Evolutionary conservation across 2,797 vertebrate species (phyloP).

Genomic region (Meda fulgida): DNA sequence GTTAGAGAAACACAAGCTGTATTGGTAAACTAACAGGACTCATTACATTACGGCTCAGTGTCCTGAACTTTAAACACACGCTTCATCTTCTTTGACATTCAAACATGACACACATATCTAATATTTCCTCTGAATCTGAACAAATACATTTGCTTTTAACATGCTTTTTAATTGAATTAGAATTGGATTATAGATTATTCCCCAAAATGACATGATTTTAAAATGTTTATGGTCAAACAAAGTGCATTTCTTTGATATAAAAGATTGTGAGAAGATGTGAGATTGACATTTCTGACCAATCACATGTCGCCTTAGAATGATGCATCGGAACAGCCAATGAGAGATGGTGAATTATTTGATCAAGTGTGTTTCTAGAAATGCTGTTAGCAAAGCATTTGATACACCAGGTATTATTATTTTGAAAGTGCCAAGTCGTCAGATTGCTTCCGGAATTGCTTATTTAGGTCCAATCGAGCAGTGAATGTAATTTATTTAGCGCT

Average conservation of each 20-base stretch:
- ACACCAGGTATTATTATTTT: not conserved
- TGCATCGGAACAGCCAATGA: not conserved
- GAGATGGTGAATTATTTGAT: not conserved
- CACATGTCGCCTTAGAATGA: not conserved
- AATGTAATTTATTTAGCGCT: not conserved
- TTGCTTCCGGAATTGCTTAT: conserved; percentile 33
- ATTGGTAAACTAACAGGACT: conserved; percentile 27
- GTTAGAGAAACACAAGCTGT: conserved; percentile 36
- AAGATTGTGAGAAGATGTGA: no score
- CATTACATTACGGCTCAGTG: conserved; percentile 32
- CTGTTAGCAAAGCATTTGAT: not conserved
- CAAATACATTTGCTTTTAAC: not conserved
- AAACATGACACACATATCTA: not conserved
- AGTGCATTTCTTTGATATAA: not conserved
- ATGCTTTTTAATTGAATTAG: not conserved
- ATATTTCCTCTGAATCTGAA: not conserved
- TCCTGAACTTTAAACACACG: conserved; percentile 15
- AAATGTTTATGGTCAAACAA: not conserved
- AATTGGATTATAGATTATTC: not conserved
- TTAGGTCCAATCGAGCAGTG: not conserved
- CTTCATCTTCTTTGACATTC: conserved; percentile 12
- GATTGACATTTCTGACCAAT: not conserved
- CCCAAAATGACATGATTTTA: not conserved
- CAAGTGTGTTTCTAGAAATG: not conserved
- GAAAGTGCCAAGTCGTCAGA: not conserved